Conservation (phyloP, 1,140 invertebrate species). For the Bombus picipes region DNA sequence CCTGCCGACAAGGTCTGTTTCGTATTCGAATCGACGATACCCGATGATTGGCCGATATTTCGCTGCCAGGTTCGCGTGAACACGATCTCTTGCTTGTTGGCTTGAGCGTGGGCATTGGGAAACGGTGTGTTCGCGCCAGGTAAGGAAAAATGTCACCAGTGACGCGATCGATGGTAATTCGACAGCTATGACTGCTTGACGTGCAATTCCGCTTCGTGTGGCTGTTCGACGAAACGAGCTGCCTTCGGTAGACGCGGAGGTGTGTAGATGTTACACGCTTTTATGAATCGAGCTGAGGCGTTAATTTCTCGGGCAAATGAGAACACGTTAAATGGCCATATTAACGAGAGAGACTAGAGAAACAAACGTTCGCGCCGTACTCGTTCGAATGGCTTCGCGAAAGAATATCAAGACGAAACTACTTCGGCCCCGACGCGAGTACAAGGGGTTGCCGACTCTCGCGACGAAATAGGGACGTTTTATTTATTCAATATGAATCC, state of each 20-base stretch:
- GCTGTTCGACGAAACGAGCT: neutral
- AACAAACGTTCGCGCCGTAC: no score
- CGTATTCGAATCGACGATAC: neutral
- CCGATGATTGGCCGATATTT: neutral
- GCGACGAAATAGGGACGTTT: neutral
- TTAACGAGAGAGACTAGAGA: neutral
- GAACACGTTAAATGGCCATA: neutral
- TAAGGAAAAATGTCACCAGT: neutral
- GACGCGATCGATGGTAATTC: constrained; percentile 35
- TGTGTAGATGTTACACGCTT: neutral
- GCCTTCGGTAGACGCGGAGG: neutral
- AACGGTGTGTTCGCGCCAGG: neutral
- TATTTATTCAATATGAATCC: neutral
- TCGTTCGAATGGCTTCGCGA: neutral
- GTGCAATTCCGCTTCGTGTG: neutral
- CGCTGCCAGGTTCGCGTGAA: neutral
- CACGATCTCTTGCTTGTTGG: neutral
- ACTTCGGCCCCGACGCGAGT: neutral
- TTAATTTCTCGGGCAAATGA: constrained; percentile 7
- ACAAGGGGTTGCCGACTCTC: neutral
- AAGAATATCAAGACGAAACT: neutral
- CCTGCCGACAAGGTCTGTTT: neutral
- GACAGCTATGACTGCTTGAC: constrained; percentile 61
- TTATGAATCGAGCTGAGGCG: neutral
- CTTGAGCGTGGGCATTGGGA: neutral